phyloP scores from a whole-genome alignment of 2,888 invertebrate genomes.

The Hymenopus coronatus region DNA sequence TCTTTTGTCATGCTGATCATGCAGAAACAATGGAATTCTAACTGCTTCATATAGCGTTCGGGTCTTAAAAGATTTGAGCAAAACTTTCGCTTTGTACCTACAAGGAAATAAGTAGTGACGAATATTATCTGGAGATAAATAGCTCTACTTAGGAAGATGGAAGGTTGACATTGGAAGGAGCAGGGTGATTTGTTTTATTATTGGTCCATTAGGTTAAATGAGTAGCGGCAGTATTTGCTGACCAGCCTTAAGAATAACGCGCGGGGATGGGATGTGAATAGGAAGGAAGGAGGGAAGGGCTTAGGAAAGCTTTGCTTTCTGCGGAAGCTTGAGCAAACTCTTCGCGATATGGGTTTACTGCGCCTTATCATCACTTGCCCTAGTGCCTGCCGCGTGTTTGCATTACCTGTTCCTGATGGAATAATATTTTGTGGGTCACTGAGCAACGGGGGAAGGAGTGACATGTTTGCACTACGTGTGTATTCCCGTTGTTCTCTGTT shows the following conservation, averaged over 20 bases:
- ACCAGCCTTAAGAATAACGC: neutral
- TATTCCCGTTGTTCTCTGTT: neutral
- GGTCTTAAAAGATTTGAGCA: too few relatives aligned
- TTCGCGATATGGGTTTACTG: neutral
- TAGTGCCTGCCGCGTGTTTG: neutral
- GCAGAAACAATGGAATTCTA: too few relatives aligned
- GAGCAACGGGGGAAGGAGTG: neutral
- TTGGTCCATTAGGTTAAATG: too few relatives aligned
- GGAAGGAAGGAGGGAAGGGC: neutral
- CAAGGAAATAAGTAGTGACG: too few relatives aligned
- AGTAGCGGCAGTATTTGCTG: neutral
- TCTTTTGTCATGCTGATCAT: too few relatives aligned
- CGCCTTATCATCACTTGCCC: neutral
- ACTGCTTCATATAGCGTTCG: too few relatives aligned
- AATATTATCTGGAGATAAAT: too few relatives aligned
- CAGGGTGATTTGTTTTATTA: too few relatives aligned
- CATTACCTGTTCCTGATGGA: neutral
- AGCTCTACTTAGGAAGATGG: too few relatives aligned
- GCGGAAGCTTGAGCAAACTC: neutral
- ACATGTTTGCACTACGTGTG: neutral
- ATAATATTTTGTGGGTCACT: neutral
- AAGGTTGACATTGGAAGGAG: too few relatives aligned
- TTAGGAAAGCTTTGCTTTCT: neutral
- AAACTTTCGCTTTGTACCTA: too few relatives aligned
- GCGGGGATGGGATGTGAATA: neutral